Evolutionary conservation across 30 jellyfish, hydroid and myxozoan genomes (phyloP).

Genomic region (Aurelia aurita complex sp. Pacific): DNA sequence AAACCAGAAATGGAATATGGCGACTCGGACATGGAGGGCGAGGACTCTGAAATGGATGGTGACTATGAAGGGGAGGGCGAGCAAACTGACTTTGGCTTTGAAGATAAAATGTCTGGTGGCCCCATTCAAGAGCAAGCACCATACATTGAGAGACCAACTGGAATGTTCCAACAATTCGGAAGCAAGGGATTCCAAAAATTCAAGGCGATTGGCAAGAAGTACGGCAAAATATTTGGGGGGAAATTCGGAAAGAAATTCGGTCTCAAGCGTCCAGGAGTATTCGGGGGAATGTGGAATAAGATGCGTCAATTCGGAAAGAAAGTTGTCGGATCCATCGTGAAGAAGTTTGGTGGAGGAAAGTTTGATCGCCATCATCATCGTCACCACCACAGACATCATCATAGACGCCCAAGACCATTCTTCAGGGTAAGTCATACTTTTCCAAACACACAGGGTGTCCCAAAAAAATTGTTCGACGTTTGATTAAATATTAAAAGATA

Average conservation of each 20-base stretch:
- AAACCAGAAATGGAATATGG: neutral
- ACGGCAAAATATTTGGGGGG: neutral
- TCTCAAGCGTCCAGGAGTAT: neutral
- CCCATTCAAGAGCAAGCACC: too few species aligned
- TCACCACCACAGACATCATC: slow-evolving; percentile 26
- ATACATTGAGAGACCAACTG: too few species aligned
- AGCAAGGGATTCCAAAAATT: too few species aligned
- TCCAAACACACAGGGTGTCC: too few species aligned
- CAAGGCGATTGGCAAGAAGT: neutral
- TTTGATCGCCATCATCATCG: neutral
- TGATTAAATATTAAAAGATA: too few species aligned
- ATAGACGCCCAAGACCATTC: slow-evolving; percentile 7
- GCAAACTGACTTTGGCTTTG: neutral
- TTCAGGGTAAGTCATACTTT: neutral
- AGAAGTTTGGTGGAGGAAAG: slow-evolving; percentile 1
- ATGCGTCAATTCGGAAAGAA: slow-evolving; percentile 1
- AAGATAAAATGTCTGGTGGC: slow-evolving; percentile 1
- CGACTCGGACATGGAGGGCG: neutral
- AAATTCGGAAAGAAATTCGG: neutral
- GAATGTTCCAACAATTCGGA: too few species aligned
- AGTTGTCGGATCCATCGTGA: neutral
- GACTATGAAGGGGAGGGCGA: slow-evolving; percentile 10
- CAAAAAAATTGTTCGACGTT: too few species aligned
- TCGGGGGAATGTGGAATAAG: slow-evolving; percentile 1
- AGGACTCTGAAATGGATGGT: neutral